Base-by-base conservation (phyloP, 2,888 invertebrate species). In the Amphipyra tragopoginis region DNA sequence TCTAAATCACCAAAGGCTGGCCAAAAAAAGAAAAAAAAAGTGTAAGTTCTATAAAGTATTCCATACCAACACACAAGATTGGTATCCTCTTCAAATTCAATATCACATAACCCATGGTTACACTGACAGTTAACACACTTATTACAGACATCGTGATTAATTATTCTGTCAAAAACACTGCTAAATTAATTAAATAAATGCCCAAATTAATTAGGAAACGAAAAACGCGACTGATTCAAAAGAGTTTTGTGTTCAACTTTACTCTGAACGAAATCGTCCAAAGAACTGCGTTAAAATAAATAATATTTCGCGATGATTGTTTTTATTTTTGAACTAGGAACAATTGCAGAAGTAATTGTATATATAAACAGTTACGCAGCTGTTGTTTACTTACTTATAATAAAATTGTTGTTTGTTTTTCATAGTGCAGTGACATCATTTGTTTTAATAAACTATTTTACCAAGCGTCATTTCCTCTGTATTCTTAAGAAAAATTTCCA, bases 341-440 rank as follows among this genome's bases (percentile, higher is more conserved):
- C 29, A 49, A 49, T 26, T 39, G 38, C 14, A 29, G 21, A 13
- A 5, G 33, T 36, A 33, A 26, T 29, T 48, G 14, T 14, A n/a
- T 38, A 45, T 45, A 15, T 15, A 47, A 40, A 47, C 14, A 40
- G 14, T 5, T 21, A n/a, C 13, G n/a, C 21, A 2, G 3, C 21
- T 1, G 21, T 21, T 21, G 47, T 53, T 58, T 72, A 50, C 72
- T 51, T 72, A 66, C 44, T 43, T 33, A 11, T 45, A 45, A 38
- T 29, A 29, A 29, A 50, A 42, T 14, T 7, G 5, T 13, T 15
- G 52, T 56, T 61, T 68, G 43, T 53, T 44, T 70, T 36, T 15
- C 42, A 39, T 10, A 39, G 21, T 29, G 40, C 10, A 53, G 47
- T 70, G 56, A 70, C 49, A 56, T 72, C 61, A 72, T 47, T 34